A percentile compares a stretch with the other conserved stretches of the same genome.
phyloP scores from a whole-genome alignment of 2,888 invertebrate genomes.

The Pyrgus malvae region DNA sequence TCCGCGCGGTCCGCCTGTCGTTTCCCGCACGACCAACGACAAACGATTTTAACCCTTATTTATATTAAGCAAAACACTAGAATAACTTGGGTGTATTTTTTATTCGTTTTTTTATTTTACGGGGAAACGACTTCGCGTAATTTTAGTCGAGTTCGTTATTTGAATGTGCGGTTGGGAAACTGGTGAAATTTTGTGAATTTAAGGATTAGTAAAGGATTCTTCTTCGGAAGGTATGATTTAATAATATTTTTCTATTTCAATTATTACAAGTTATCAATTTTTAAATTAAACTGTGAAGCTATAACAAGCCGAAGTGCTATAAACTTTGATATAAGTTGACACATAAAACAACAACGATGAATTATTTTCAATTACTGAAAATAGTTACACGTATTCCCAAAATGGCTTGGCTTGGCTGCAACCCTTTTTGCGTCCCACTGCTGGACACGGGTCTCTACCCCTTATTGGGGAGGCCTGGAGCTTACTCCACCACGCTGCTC shows the following conservation, averaged over 20 bases:
- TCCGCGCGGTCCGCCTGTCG: conserved; percentile 81
- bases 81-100: conserved; percentile 28
- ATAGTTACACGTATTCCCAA: too few species aligned
- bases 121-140: conserved; percentile 49
- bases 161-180: conserved; percentile 57
- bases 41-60: conserved; percentile 46
- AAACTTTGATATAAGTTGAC: too few species aligned
- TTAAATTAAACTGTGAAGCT: not conserved
- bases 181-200: conserved; percentile 52
- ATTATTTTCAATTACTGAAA: too few species aligned
- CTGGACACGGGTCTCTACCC: too few species aligned
- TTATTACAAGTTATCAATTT: not conserved
- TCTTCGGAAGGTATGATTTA: conserved; percentile 46
- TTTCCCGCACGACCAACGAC: conserved; percentile 50
- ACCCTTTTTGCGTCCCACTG: too few species aligned
- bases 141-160: conserved; percentile 40
- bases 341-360: too few species aligned
- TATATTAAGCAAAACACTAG: conserved; percentile 31
- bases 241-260: conserved; percentile 17
- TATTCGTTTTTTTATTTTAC: conserved; percentile 39
- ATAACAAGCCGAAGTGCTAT: not conserved
- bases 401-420: too few species aligned
- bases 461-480: too few species aligned
- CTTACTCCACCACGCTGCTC: too few species aligned
- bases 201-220: conserved; percentile 59